A percentile compares a stretch with the other conserved stretches of the same genome.
Conservation (phyloP, 2,113 vertebrate species). For the Colossoma macropomum region DNA sequence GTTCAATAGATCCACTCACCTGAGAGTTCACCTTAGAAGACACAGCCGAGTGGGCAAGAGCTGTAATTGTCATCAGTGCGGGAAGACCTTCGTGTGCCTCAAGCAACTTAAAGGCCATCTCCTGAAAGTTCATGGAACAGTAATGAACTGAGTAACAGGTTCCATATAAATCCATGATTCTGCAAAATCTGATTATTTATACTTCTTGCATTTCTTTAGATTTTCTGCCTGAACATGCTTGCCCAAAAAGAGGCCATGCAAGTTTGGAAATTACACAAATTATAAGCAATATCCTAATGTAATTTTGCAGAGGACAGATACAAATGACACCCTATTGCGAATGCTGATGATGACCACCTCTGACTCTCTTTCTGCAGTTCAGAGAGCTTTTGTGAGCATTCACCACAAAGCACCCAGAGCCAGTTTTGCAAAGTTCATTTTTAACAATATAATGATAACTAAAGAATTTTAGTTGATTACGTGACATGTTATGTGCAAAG, state of each 20-base stretch:
- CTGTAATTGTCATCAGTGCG: conserved; percentile 45
- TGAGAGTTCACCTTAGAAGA: conserved; percentile 54
- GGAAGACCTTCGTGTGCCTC: conserved; percentile 52
- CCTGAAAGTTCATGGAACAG: conserved; percentile 50
- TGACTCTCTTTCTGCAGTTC: background rate
- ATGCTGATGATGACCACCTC: background rate
- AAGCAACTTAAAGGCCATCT: conserved; percentile 53
- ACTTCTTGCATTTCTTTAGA: background rate
- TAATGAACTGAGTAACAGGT: conserved; percentile 37
- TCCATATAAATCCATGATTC: background rate
- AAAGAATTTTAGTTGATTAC: no score
- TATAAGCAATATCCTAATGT: conserved; percentile 1
- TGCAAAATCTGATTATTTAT: background rate
- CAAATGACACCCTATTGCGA: background rate
- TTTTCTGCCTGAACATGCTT: background rate
- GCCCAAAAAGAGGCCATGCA: background rate
- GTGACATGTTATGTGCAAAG: no score
- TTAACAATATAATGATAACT: no score
- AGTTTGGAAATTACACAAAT: background rate
- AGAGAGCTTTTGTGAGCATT: conserved; percentile 1
- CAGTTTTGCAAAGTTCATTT: background rate
- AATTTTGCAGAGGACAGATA: background rate
- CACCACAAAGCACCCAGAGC: background rate
- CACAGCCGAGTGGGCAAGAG: conserved; percentile 55
- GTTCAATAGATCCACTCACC: conserved; percentile 60